Conservation (phyloP, 2,797 vertebrate species). For the Chelon labrosus region DNA sequence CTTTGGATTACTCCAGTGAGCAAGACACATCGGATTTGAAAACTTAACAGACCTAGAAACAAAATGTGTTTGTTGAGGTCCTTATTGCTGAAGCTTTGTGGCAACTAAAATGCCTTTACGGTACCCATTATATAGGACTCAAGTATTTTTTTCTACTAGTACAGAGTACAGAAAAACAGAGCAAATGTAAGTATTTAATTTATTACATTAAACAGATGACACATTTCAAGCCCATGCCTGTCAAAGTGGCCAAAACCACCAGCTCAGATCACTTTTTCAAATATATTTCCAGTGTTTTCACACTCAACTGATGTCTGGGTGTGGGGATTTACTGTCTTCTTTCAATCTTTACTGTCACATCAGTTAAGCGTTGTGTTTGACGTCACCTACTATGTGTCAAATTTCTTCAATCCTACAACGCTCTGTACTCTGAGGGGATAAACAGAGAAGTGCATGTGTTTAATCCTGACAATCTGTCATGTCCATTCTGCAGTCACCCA, state of each 20-base stretch:
- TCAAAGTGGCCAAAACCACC: neutral
- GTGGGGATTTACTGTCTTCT: conserved; percentile 56
- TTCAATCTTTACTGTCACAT: conserved; percentile 38
- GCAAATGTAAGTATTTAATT: neutral
- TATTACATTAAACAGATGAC: neutral
- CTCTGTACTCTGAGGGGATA: conserved; percentile 39
- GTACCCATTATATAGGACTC: neutral
- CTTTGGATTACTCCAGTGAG: neutral
- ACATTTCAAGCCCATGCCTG: neutral
- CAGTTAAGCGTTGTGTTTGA: conserved; percentile 33
- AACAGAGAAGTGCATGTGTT: conserved; percentile 72
- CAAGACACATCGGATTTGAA: neutral
- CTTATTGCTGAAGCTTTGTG: neutral
- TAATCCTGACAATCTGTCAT: conserved; percentile 83
- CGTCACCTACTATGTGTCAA: conserved; percentile 41
- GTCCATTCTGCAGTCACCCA: conserved; percentile 91
- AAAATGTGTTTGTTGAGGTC: neutral
- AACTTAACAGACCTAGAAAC: neutral
- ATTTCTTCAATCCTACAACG: conserved; percentile 59
- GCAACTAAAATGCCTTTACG: neutral
- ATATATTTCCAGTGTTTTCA: conserved; percentile 31
- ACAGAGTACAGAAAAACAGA: neutral
- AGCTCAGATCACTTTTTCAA: neutral
- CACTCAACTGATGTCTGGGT: conserved; percentile 44
- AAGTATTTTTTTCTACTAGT: neutral